These are phyloP conservation scores for Bombus pascuorum DNA, from an alignment of 1,140 invertebrate genomes.

Conservation along the genomic window DNA sequence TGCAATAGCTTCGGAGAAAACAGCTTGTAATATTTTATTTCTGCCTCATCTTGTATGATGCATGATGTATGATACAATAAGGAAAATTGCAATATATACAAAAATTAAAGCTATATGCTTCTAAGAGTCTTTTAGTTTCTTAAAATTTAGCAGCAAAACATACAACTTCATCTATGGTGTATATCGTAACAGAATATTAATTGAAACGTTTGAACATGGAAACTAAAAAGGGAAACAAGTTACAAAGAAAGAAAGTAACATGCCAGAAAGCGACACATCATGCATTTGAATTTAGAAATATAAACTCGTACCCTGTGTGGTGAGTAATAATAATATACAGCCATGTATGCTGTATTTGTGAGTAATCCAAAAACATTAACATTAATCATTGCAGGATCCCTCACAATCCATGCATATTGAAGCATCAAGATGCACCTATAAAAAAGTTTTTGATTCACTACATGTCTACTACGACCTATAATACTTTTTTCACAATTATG, in stretches of 20 bases:
- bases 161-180: not conserved
- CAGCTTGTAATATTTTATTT: too few species aligned
- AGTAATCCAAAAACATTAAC: slow-evolving; percentile 88
- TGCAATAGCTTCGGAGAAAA: too few species aligned
- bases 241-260: not conserved
- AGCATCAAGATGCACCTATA: slow-evolving; percentile 88
- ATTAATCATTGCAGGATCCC: slow-evolving; percentile 88
- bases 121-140: not conserved
- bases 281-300: slow-evolving; percentile 9
- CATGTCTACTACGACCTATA: not conserved
- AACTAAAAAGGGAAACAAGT: not conserved
- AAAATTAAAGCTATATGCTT: not conserved
- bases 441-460: slow-evolving; percentile 33
- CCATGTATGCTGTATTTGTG: slow-evolving; percentile 86
- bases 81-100: not conserved
- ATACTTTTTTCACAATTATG: not conserved
- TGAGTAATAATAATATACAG: slow-evolving; percentile 86
- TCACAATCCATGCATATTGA: slow-evolving; percentile 87
- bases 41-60: too few species aligned
- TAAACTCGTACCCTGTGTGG: slow-evolving; percentile 78
- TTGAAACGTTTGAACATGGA: not conserved
- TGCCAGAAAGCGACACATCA: not conserved
- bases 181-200: not conserved
- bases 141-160: not conserved
- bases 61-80: not conserved